Evolutionary conservation across 1,140 invertebrate genomes (phyloP).

Genomic region (Lepidurus packardi): DNA sequence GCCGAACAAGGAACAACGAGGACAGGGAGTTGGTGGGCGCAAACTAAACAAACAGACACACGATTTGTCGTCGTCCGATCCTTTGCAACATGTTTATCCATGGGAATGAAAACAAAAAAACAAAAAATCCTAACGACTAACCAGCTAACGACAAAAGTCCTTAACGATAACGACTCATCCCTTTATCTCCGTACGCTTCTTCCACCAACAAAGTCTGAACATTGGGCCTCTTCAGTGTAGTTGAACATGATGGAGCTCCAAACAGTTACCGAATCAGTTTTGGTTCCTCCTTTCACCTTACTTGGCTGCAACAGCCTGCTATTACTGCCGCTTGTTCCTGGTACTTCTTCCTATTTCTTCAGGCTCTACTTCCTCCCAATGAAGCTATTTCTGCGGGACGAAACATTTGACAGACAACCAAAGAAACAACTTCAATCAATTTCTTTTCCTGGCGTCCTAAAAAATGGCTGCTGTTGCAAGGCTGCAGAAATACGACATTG

Average conservation of each 20-base stretch:
- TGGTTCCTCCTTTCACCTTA: not conserved
- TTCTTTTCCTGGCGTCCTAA: too few relatives aligned
- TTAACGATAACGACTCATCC: not conserved
- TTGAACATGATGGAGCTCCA: too few relatives aligned
- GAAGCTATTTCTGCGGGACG: too few relatives aligned
- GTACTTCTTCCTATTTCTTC: too few relatives aligned
- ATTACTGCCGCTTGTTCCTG: too few relatives aligned
- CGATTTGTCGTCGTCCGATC: not conserved
- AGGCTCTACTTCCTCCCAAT: too few relatives aligned
- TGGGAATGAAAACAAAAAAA: not conserved
- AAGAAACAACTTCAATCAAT: too few relatives aligned
- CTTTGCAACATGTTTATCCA: not conserved
- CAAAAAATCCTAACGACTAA: not conserved
- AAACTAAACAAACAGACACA: not conserved
- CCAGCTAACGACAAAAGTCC: not conserved
- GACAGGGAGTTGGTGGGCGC: not conserved
- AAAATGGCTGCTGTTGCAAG: too few relatives aligned
- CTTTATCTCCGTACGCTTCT: not conserved
- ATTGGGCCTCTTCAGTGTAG: too few relatives aligned
- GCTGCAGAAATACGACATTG: not conserved
- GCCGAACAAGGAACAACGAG: not conserved
- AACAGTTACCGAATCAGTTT: not conserved
- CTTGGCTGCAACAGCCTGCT: too few relatives aligned
- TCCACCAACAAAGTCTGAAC: not conserved
- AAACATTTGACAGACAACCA: too few relatives aligned